Conservation (phyloP, 1,140 invertebrate genomes). For the Heliothis subflexa region DNA sequence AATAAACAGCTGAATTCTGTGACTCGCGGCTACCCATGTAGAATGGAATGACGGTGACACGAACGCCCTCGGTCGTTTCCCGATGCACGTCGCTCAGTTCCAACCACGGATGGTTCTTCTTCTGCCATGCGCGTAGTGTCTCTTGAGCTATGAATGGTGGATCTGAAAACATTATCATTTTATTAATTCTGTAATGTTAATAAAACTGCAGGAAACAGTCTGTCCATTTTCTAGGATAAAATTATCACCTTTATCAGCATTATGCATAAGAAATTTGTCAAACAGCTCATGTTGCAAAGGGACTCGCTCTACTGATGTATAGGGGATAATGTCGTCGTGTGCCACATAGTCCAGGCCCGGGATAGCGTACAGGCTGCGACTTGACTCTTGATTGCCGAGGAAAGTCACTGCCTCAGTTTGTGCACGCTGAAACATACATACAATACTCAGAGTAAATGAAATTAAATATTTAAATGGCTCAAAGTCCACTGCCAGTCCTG, state of each 20-base stretch:
- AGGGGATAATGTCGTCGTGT: conserved; percentile 97
- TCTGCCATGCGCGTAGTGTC: conserved; percentile 97
- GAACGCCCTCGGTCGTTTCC: conserved; percentile 97
- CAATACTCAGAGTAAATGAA: conserved; percentile 12
- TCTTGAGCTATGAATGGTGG: conserved; percentile 96
- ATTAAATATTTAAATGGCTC: background rate
- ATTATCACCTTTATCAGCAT: conserved; percentile 90
- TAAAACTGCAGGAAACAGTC: no score
- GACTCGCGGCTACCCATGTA: conserved; percentile 97
- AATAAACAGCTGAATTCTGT: conserved; percentile 96
- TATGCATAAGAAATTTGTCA: conserved; percentile 96
- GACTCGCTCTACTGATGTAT: conserved; percentile 92
- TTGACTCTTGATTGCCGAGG: conserved; percentile 97
- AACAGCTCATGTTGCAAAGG: conserved; percentile 98
- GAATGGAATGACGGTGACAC: conserved; percentile 99
- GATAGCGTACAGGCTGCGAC: conserved; percentile 96
- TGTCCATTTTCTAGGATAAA: no score
- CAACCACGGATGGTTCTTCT: conserved; percentile 98
- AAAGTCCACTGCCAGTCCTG: no score
- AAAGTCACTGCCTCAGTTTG: conserved; percentile 99
- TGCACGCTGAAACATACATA: conserved; percentile 89
- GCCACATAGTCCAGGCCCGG: conserved; percentile 98
- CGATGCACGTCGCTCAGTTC: conserved; percentile 99
- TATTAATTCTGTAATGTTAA: no score
- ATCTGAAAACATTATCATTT: conserved; percentile 84